Evolutionary conservation across 2,888 invertebrate species (phyloP), one percentile per base, ranked within the genome.

Genomic region (Cerceris rybyensis): DNA sequence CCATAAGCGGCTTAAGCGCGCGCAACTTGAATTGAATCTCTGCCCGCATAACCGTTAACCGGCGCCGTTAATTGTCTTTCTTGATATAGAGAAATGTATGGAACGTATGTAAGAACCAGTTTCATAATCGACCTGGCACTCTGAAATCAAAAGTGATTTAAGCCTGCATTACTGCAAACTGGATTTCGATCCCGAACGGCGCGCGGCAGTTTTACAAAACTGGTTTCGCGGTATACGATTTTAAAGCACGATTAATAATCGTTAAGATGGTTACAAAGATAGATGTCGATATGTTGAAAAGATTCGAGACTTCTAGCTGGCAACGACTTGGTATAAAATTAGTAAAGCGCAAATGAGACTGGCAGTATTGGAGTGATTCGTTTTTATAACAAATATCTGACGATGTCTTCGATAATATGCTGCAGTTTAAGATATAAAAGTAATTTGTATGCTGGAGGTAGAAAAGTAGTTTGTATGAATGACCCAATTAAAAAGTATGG

Each of bases 81-180:
- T 54, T 9, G n/a, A 49, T 57, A 17, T 28, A 55, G 54, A 64
- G 74, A 69, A 69, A 70, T 39, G 69, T 28, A 54, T 42, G 61
- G 46, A 72, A 70, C 46, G 59, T 52, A 17, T 17, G 43, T 67
- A 57, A 80, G 74, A 78, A 78, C 72, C 70, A 64, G 54, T 41
- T 71, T 58, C 60, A 68, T 68, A 64, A 58, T 64, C 58, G 58
- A 4, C 14, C 43, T 41, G 52, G 42, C 46, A 61, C 55, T 55
- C n/a, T 50, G 54, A 75, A 79, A 78, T 75, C 64, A 78, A 78
- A 74, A 80, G 65, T 61, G 75, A 78, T 75, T 75, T 52, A 52
- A 54, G 39, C 14, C 16, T 41, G 69, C 54, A 42, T 54, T 61
- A 63, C 61, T 6, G 63, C 68, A 52, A 64, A 63, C 65, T 42